phyloP scores from a whole-genome alignment of 2,888 invertebrate genomes.

The Pyrocoelia pectoralis region DNA sequence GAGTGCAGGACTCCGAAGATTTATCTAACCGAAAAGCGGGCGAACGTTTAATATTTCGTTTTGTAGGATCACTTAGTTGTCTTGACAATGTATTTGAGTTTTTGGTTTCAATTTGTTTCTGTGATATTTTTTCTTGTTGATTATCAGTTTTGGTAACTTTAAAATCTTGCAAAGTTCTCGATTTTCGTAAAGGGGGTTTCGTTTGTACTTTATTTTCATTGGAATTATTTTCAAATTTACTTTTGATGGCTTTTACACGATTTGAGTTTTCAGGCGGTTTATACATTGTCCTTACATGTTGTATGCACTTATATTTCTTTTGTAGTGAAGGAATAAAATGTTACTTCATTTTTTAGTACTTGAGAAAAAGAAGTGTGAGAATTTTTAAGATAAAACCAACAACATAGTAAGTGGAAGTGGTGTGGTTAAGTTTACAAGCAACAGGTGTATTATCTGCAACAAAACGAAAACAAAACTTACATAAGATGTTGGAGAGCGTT shows the following conservation, averaged over 20 bases:
- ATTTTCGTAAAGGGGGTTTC: constrained; percentile 28
- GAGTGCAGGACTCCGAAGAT: not conserved
- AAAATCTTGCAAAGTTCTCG: constrained; percentile 24
- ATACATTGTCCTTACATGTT: constrained; percentile 49
- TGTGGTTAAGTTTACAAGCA: constrained; percentile 26
- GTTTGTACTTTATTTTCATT: constrained; percentile 35
- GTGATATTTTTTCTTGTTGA: not conserved
- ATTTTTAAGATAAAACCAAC: constrained; percentile 11
- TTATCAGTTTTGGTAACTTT: not conserved
- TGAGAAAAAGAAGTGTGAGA: not conserved
- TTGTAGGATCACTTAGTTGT: constrained; percentile 59
- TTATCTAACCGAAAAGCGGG: constrained; percentile 66
- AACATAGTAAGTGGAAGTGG: not conserved
- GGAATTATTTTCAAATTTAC: constrained; percentile 66
- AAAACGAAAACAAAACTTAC: constrained; percentile 24
- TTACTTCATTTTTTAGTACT: not conserved
- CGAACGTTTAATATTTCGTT: constrained; percentile 63
- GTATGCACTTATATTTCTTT: not conserved
- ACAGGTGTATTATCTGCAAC: constrained; percentile 32
- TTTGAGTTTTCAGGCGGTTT: constrained; percentile 57
- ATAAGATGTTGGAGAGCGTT: constrained; percentile 3
- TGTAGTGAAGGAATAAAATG: not conserved
- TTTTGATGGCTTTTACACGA: constrained; percentile 71
- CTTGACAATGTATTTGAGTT: constrained; percentile 40
- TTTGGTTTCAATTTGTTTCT: not conserved